phyloP scores from a whole-genome alignment of 1,140 invertebrate genomes.

The Zaprionus africanus region DNA sequence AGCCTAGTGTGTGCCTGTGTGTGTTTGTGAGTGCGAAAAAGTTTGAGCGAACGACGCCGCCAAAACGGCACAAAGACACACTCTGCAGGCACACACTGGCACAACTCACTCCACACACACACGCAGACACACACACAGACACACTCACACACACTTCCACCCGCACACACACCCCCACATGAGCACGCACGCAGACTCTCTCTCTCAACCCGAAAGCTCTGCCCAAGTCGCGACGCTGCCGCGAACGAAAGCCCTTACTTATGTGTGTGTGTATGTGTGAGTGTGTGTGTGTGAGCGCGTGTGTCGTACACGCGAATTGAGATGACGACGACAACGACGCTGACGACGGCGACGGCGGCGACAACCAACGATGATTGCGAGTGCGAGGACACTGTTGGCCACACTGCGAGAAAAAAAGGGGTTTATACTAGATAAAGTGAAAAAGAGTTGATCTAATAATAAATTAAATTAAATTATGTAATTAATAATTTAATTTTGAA shows the following conservation, averaged over 20 bases:
- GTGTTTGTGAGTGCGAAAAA: slow-evolving; percentile 58
- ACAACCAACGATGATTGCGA: slow-evolving; percentile 32
- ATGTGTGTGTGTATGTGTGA: slow-evolving; percentile 33
- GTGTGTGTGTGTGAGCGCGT: slow-evolving; percentile 33
- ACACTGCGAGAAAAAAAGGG: slow-evolving; percentile 38
- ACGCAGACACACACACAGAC: slow-evolving; percentile 21
- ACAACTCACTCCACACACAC: not conserved
- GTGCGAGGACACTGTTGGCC: slow-evolving; percentile 47
- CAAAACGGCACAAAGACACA: slow-evolving; percentile 42
- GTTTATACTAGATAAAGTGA: not conserved
- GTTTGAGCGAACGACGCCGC: slow-evolving; percentile 58
- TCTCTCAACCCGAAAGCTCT: slow-evolving; percentile 52
- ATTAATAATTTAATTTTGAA: too few species aligned
- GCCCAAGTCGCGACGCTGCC: slow-evolving; percentile 59
- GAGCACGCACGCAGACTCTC: slow-evolving; percentile 17
- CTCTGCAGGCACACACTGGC: slow-evolving; percentile 9
- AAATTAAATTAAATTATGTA: too few species aligned
- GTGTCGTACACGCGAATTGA: slow-evolving; percentile 66
- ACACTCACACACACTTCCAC: slow-evolving; percentile 10
- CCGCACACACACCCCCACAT: slow-evolving; percentile 16
- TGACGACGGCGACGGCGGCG: slow-evolving; percentile 1
- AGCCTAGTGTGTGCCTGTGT: slow-evolving; percentile 9
- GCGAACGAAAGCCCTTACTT: slow-evolving; percentile 32
- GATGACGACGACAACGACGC: slow-evolving; percentile 69
- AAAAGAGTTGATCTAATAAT: too few species aligned